Evolutionary conservation across 2,113 vertebrate genomes (phyloP).

Genomic region (Mus pahari): DNA sequence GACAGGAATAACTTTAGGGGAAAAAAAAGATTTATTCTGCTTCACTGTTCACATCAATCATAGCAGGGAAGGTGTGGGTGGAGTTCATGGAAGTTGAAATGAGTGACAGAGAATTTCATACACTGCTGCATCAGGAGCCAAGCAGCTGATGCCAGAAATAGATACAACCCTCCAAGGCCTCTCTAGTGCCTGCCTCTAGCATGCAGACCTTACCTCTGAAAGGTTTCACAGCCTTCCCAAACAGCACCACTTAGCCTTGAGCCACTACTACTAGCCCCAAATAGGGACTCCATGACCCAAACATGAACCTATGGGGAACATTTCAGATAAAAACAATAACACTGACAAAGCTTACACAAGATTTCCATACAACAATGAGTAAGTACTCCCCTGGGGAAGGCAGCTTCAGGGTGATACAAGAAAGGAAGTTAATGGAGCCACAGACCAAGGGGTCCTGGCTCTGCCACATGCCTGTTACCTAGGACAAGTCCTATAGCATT

Average conservation of each 20-base stretch:
- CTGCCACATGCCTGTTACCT: neutral
- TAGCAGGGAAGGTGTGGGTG: neutral
- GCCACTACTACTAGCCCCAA: neutral
- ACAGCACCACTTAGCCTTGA: neutral
- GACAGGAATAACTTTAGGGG: neutral
- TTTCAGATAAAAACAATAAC: neutral
- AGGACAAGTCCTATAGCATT: neutral
- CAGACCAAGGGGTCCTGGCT: accelerated
- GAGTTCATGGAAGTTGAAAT: neutral
- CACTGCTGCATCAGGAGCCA: too few relatives aligned
- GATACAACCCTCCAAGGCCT: neutral
- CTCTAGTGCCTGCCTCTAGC: neutral
- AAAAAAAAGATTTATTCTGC: neutral
- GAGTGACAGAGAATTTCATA: neutral
- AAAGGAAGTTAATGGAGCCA: accelerated
- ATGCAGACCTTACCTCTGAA: neutral
- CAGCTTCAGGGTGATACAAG: accelerated
- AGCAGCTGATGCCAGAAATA: neutral
- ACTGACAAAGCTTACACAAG: neutral
- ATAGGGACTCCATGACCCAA: neutral
- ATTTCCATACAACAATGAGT: neutral
- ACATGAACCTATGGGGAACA: neutral
- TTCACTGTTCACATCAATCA: neutral
- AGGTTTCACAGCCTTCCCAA: neutral
- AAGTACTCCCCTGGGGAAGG: neutral